These are phyloP conservation scores for Bungarus multicinctus DNA, from an alignment of 2,113 vertebrate species.

Conservation along the genomic window DNA sequence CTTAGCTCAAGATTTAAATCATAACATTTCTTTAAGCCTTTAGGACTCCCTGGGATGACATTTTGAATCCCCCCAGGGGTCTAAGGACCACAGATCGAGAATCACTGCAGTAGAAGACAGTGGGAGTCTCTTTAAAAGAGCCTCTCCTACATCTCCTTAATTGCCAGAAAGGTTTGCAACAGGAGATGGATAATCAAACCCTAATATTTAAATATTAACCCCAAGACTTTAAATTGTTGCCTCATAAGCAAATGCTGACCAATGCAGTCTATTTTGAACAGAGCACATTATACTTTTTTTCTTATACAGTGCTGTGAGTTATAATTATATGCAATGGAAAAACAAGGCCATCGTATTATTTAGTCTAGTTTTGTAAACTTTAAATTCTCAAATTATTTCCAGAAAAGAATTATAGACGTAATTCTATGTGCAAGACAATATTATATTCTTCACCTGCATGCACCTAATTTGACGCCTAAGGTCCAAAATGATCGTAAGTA, in stretches of 20 bases:
- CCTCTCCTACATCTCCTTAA: background rate
- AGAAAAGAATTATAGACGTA: constrained; percentile 55
- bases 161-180: background rate
- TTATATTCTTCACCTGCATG: constrained; percentile 28
- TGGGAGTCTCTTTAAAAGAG: background rate
- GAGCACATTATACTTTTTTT: background rate
- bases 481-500: constrained; percentile 11
- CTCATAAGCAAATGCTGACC: background rate
- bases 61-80: background rate
- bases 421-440: constrained; percentile 43
- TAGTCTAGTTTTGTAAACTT: constrained; percentile 43
- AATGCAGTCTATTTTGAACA: background rate
- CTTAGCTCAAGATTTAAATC: background rate
- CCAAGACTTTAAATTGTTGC: background rate
- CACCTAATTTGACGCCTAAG: constrained; percentile 29
- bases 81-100: background rate
- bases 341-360: constrained; percentile 36
- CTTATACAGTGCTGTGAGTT: constrained; percentile 25
- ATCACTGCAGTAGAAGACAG: background rate
- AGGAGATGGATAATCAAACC: background rate
- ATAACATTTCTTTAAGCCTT: background rate
- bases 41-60: background rate
- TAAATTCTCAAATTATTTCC: constrained; percentile 46
- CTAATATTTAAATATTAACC: background rate
- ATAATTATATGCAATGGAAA: constrained; percentile 24